Evolutionary conservation across 2,797 vertebrate genomes (phyloP), one percentile per base, ranked within the genome.

Genomic region (Acanthopagrus latus): DNA sequence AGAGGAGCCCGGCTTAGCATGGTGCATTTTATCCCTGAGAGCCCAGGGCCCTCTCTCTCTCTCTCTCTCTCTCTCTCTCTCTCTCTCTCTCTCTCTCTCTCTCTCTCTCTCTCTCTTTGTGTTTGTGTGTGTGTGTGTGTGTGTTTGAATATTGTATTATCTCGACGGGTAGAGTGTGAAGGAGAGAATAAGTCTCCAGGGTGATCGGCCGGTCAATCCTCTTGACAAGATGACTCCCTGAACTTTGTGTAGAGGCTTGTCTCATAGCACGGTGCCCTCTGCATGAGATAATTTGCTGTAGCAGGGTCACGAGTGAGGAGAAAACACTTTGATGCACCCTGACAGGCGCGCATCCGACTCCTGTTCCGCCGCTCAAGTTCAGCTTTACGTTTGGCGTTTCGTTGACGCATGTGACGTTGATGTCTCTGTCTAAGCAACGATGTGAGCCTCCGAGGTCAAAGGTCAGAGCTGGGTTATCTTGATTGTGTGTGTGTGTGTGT

Each of bases 211-310:
- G 59, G 86, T 89, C 82, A 80, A 64, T 90, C 76, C 71, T 80
- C 62, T 68, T 77, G 79, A 84, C 83, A 71, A 64, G 78, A 80
- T 83, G 76, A 88, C 76, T 87, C 78, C 62, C 18, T 90, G 78
- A 83, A 84, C 84, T 71, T 69, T 72, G 63, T 74, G 51, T 57
- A 29, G 68, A 78, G 46, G 71, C 52, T 62, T 47, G 60, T 80
- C 52, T 68, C 58, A 59, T 52, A 75, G 71, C 81, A 29, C 71
- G 67, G 10, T 12, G 25, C 66, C 46, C 55, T 72, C 68, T 76
- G 71, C 52, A 56, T 70, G 5, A 25, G 29, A 80, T 67, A 48
- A 82, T 83, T 60, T 58, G 51, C 77, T 55, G 55, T 38, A 47
- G 43, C 47, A 7, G 46, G 75, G 80, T 82, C 68, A 51, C 8